Percentiles rank a stretch among this genome's conserved stretches.
These are phyloP conservation scores for Schlechtendalia chinensis DNA, from an alignment of 1,140 invertebrate species.

Conservation along the genomic window DNA sequence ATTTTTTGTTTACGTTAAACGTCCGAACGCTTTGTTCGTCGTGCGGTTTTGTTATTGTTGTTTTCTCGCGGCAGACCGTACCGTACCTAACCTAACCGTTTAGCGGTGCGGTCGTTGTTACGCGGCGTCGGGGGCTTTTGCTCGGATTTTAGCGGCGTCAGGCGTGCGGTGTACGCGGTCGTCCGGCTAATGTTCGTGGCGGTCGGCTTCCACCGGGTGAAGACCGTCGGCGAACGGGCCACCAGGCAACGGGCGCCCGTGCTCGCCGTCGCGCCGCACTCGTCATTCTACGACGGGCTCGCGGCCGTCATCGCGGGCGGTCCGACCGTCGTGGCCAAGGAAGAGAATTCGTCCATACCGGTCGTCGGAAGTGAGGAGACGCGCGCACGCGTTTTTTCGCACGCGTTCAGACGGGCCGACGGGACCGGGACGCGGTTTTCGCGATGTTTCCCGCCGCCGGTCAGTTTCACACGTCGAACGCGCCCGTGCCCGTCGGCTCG, in stretches of 20 bases:
- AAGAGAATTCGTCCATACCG: conserved; percentile 72
- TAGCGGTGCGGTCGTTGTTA: too few relatives aligned
- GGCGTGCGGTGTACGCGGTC: conserved; percentile 58
- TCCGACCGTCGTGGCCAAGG: conserved; percentile 85
- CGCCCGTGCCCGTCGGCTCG: too few relatives aligned
- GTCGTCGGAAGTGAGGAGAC: conserved; percentile 83
- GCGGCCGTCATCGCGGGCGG: conserved; percentile 75
- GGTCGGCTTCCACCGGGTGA: conserved; percentile 76
- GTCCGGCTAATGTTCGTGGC: conserved; percentile 74
- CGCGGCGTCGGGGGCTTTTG: conserved; percentile 18
- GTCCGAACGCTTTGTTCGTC: too few relatives aligned
- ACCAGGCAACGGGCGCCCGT: conserved; percentile 74
- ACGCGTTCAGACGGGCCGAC: too few relatives aligned
- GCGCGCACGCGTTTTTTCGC: neutral
- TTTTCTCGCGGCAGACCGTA: too few relatives aligned
- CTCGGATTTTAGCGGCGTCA: conserved; percentile 24
- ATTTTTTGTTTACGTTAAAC: too few relatives aligned
- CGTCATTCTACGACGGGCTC: conserved; percentile 85
- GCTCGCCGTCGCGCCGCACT: conserved; percentile 85
- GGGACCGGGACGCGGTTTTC: too few relatives aligned
- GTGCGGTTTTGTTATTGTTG: too few relatives aligned
- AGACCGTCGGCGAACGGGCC: conserved; percentile 66
- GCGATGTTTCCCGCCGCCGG: too few relatives aligned
- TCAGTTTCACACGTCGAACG: too few relatives aligned
- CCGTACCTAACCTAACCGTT: too few relatives aligned